These are phyloP conservation scores for Enteromius mattozi DNA, from an alignment of 2,797 vertebrate species.

Conservation along the genomic window DNA sequence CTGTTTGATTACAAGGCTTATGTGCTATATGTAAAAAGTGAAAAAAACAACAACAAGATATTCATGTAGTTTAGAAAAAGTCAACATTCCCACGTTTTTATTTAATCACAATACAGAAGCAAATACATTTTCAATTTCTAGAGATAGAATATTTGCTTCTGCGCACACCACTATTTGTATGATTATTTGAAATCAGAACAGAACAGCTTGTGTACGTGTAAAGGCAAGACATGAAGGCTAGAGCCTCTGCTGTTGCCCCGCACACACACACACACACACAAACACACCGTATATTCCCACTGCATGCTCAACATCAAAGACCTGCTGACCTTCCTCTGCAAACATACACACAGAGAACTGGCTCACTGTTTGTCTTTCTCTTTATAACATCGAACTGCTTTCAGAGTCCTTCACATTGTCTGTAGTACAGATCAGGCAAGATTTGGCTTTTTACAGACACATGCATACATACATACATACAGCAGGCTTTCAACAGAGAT, in stretches of 20 bases:
- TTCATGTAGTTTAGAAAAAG: neutral
- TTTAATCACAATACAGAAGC: neutral
- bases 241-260: slow-evolving; percentile 52
- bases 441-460: slow-evolving; percentile 13
- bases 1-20: neutral
- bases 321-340: slow-evolving; percentile 12
- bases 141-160: neutral
- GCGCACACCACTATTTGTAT: neutral
- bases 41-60: neutral
- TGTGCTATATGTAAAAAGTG: neutral
- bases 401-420: slow-evolving; percentile 6
- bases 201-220: slow-evolving; percentile 35
- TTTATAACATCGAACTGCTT: neutral
- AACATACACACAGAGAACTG: slow-evolving; percentile 38
- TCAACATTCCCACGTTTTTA: neutral
- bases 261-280: slow-evolving; percentile 9
- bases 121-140: neutral
- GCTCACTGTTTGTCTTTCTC: slow-evolving; percentile 14
- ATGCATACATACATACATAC: slow-evolving; percentile 10
- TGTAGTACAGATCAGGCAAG: neutral
- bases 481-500: neutral
- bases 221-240: slow-evolving; percentile 54
- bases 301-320: slow-evolving; percentile 58
- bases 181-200: neutral
- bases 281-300: slow-evolving; percentile 54